Evolutionary conservation across 2,113 vertebrate genomes (phyloP), one percentile per base, ranked within the genome.

Genomic region (Bufo gargarizans): DNA sequence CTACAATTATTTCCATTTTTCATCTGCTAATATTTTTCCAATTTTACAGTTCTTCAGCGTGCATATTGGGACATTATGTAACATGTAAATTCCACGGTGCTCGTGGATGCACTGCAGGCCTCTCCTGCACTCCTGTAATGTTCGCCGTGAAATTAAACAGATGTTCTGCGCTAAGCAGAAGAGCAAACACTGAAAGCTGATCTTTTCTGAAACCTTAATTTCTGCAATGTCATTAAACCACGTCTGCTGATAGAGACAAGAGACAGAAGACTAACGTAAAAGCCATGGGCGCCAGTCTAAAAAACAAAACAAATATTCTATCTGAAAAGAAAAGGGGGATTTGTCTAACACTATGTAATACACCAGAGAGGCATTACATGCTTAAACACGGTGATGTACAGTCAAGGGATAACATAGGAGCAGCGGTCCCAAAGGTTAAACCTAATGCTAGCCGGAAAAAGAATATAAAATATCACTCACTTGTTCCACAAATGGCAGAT

Each of bases 71-170:
- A 53, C 53, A 53, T 53, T 6, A 5, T 9, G 3, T 53, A 9
- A 53, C 53, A 53, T 53, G 33, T 65, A 65, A 20, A 65, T 65
- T 8, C n/a, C 19, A 56, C 7, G 20, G 3, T 72, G 72, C 11
- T 19, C 1, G 9, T 76, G 72, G 72, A 76, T 7, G 45, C n/a
- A 10, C 8, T 67, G 65, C 69, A 45, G 55, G 7, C 53, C 13
- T 47, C 22, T 53, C 33, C 50, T 10, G 53, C 53, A 58, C 56
- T 74, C 20, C 43, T 45, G 53, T 74, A 85, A 56, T 85, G 69
- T 74, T 76, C 76, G 84, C 55, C 17, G 50, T 76, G 71, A 85
- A 74, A 61, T n/a, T 20, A 85, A 85, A 43, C 84, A 85, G 84
- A 85, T 59, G 53, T 85, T 76, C 69, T 71, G 47, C 69, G 14